These are phyloP conservation scores for Eumerus sabulonum DNA, from an alignment of 2,888 invertebrate species.

Conservation along the genomic window DNA sequence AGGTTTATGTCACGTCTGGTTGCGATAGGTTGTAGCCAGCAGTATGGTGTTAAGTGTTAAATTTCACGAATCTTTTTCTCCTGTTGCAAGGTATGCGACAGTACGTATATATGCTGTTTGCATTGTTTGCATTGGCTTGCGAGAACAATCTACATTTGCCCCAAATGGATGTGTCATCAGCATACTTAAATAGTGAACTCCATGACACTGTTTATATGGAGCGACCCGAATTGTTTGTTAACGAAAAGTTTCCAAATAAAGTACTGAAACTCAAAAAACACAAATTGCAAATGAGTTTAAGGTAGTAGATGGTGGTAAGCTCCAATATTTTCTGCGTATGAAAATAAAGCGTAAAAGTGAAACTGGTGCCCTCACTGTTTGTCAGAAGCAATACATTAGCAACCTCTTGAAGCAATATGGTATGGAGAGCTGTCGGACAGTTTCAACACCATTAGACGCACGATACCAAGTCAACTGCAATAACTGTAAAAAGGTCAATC, in stretches of 20 bases:
- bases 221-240: neutral
- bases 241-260: neutral
- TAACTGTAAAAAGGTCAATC: neutral
- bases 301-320: constrained; percentile 1
- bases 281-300: constrained; percentile 6
- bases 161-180: no score
- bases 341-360: constrained; percentile 2
- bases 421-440: constrained; percentile 5
- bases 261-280: neutral
- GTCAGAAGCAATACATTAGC: constrained; percentile 3
- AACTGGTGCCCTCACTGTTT: constrained; percentile 19
- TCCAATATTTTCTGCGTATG: constrained; percentile 13
- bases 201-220: no score
- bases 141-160: no score
- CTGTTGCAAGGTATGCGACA: no score
- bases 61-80: no score
- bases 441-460: no score
- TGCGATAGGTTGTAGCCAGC: no score
- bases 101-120: no score
- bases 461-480: constrained; percentile 13
- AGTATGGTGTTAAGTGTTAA: no score
- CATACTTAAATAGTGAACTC: no score
- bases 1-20: no score
- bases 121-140: no score
- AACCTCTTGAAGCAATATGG: neutral